These are phyloP conservation scores for Falco biarmicus DNA, from an alignment of 2,797 vertebrate species.

Conservation along the genomic window DNA sequence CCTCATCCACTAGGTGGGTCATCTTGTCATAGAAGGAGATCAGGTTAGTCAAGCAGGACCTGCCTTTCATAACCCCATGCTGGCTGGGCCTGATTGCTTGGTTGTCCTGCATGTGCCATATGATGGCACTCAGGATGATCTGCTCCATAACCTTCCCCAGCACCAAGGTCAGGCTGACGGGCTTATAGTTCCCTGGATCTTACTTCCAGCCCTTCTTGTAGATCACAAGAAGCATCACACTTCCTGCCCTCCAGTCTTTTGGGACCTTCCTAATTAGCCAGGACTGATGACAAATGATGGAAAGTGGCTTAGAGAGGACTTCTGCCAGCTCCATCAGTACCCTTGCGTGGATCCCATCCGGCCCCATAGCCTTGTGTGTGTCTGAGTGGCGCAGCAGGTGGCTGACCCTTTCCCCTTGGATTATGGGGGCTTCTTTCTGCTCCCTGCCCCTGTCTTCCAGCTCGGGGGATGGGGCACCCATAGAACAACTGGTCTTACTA, in stretches of 20 bases:
- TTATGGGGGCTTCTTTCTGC: background rate
- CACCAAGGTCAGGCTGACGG: background rate
- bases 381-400: background rate
- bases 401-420: background rate
- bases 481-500: background rate
- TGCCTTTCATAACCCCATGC: background rate
- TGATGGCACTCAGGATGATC: background rate
- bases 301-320: background rate
- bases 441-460: background rate
- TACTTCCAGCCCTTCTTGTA: background rate
- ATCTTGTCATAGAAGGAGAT: background rate
- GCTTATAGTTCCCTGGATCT: background rate
- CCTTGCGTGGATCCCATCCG: background rate
- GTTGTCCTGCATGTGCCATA: background rate
- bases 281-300: background rate
- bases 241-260: background rate
- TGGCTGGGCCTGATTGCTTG: background rate
- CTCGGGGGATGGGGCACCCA: rapidly evolving
- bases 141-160: background rate
- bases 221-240: background rate
- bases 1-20: background rate
- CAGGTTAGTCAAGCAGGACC: background rate
- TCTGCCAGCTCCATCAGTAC: background rate
- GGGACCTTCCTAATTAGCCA: background rate
- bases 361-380: rapidly evolving